Evolutionary conservation across 2,888 invertebrate species (phyloP).

Genomic region (Falcaria lacertinaria): DNA sequence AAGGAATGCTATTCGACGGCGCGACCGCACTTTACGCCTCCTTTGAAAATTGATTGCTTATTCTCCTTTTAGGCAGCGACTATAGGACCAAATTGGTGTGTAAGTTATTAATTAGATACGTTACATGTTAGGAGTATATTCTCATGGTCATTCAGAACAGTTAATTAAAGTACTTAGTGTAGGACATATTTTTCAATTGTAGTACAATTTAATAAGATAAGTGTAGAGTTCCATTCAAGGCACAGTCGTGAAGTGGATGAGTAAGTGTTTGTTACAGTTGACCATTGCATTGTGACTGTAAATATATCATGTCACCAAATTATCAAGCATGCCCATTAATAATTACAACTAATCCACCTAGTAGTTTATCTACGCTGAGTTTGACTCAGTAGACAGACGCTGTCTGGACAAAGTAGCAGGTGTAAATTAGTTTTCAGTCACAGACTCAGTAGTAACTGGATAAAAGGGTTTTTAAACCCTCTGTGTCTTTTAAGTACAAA

Average conservation of each 20-base stretch:
- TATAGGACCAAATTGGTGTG: slow-evolving; percentile 43
- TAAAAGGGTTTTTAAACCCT: too few relatives aligned
- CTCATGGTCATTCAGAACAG: slow-evolving; percentile 17
- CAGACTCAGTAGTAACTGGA: too few relatives aligned
- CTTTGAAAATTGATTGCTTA: slow-evolving; percentile 54
- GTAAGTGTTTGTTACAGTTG: slow-evolving; percentile 40
- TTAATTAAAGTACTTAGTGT: slow-evolving; percentile 39
- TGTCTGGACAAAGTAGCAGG: too few relatives aligned
- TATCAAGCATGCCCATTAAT: slow-evolving; percentile 23
- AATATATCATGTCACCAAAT: slow-evolving; percentile 32
- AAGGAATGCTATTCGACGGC: slow-evolving; percentile 52
- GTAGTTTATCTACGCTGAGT: neutral
- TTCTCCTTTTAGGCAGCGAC: slow-evolving; percentile 51
- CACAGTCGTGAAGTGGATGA: slow-evolving; percentile 32
- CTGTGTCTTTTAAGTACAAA: too few relatives aligned
- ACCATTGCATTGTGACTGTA: slow-evolving; percentile 27
- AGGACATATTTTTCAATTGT: slow-evolving; percentile 32
- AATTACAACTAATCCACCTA: neutral
- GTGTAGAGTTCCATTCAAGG: slow-evolving; percentile 20
- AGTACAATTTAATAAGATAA: slow-evolving; percentile 34
- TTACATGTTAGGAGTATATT: slow-evolving; percentile 8
- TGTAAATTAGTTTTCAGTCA: too few relatives aligned
- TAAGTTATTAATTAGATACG: slow-evolving; percentile 42
- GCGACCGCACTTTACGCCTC: slow-evolving; percentile 58
- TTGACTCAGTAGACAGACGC: too few relatives aligned